phyloP scores from a whole-genome alignment of 2,888 invertebrate genomes.

The Nudaria mundana region DNA sequence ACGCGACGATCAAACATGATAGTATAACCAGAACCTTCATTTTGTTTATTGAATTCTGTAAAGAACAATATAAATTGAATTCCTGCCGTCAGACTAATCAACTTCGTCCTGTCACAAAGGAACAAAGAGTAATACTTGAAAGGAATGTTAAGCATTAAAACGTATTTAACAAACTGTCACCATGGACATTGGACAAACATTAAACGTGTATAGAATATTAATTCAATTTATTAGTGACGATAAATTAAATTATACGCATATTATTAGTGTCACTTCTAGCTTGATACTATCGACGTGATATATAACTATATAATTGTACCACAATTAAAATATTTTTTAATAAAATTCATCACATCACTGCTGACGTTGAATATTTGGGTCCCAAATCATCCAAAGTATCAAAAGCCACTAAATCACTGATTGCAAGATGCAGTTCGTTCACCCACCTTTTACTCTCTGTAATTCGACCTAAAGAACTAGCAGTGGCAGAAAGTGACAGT shows the following conservation, averaged over 20 bases:
- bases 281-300: neutral
- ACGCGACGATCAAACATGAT: slow-evolving; percentile 54
- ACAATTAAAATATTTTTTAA: neutral
- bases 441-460: slow-evolving; percentile 76
- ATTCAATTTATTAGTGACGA: slow-evolving; percentile 6
- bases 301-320: neutral
- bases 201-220: slow-evolving; percentile 49
- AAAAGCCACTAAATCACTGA: slow-evolving; percentile 50
- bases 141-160: slow-evolving; percentile 46
- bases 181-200: slow-evolving; percentile 42
- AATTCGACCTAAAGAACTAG: slow-evolving; percentile 69
- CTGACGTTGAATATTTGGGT: slow-evolving; percentile 20
- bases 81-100: slow-evolving; percentile 23
- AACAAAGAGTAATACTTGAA: slow-evolving; percentile 33
- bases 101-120: slow-evolving; percentile 30
- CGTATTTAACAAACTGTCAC: slow-evolving; percentile 38
- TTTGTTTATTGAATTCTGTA: slow-evolving; percentile 41
- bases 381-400: slow-evolving; percentile 29
- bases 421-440: slow-evolving; percentile 47
- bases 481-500: slow-evolving; percentile 69
- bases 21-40: slow-evolving; percentile 61
- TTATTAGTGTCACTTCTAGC: too few relatives aligned
- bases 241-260: neutral
- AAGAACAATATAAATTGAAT: slow-evolving; percentile 30
- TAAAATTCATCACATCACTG: slow-evolving; percentile 1